Evolutionary conservation across 2,888 invertebrate species (phyloP).

Genomic region (Platycheirus albimanus): DNA sequence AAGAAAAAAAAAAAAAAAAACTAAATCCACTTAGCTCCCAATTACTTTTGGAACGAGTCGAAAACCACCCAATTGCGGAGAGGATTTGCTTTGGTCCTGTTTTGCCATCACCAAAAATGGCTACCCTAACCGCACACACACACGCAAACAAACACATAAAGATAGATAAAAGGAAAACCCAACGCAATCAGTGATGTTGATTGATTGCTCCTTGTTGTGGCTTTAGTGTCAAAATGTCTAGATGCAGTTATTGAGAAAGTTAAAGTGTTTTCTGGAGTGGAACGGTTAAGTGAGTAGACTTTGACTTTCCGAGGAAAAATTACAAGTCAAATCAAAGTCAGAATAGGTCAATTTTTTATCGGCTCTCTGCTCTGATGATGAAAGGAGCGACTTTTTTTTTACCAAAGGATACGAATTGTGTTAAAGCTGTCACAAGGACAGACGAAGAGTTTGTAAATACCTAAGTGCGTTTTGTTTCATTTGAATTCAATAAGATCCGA

Average conservation of each 20-base stretch:
- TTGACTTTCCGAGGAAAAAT: conserved; percentile 28
- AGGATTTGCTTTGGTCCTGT: neutral
- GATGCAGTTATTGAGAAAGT: conserved; percentile 45
- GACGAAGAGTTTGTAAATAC: too few species aligned
- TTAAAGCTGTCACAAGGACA: too few species aligned
- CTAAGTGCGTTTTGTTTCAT: too few species aligned
- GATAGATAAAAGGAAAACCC: neutral
- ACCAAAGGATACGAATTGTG: too few species aligned
- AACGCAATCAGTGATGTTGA: conserved; percentile 41
- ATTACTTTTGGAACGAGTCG: conserved; percentile 40
- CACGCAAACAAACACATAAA: neutral
- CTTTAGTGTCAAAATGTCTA: conserved; percentile 41
- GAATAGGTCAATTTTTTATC: conserved; percentile 3
- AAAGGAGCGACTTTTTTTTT: too few species aligned
- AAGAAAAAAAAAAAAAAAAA: too few species aligned
- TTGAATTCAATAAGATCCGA: too few species aligned
- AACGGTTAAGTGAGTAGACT: conserved; percentile 35
- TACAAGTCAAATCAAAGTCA: conserved; percentile 57
- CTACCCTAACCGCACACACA: neutral
- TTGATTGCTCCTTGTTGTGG: conserved; percentile 54
- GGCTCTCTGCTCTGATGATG: too few species aligned
- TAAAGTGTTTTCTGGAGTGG: conserved; percentile 45
- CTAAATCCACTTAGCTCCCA: conserved; percentile 48
- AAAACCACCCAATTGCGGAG: neutral
- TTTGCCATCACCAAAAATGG: neutral